Evolutionary conservation across 2,888 invertebrate genomes (phyloP).

Genomic region (Buathra laborator): DNA sequence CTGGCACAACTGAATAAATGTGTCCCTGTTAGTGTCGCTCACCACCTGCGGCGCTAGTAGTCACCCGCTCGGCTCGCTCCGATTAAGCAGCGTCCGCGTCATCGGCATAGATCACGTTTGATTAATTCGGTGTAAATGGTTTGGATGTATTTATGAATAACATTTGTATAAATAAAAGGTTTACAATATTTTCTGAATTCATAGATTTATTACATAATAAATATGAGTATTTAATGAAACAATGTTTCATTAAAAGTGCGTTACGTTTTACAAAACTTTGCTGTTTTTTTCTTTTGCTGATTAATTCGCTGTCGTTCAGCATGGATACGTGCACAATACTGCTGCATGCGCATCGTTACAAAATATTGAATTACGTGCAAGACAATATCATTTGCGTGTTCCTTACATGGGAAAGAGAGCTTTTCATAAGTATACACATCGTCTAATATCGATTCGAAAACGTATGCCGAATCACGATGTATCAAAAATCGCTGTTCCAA

Average conservation of each 20-base stretch:
- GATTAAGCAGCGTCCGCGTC: no score
- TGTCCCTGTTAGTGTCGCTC: no score
- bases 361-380: constrained; percentile 47
- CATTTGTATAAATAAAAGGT: no score
- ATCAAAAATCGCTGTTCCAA: constrained; percentile 53
- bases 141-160: no score
- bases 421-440: constrained; percentile 48
- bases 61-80: no score
- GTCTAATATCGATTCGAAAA: constrained; percentile 55
- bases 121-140: no score
- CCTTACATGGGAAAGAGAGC: constrained; percentile 46
- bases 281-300: constrained; percentile 14
- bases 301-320: background rate
- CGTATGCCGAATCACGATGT: constrained; percentile 54
- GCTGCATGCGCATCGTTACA: constrained; percentile 55
- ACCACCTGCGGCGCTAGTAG: no score
- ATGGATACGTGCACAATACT: constrained; percentile 39
- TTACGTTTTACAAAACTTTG: constrained; percentile 15
- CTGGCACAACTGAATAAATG: no score
- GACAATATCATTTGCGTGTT: constrained; percentile 32
- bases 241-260: background rate
- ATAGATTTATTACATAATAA: no score
- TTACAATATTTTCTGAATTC: no score
- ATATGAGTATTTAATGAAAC: no score
- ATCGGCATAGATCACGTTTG: no score